Conservation (phyloP, 2,797 vertebrate genomes). For the Hylomyscus alleni region DNA sequence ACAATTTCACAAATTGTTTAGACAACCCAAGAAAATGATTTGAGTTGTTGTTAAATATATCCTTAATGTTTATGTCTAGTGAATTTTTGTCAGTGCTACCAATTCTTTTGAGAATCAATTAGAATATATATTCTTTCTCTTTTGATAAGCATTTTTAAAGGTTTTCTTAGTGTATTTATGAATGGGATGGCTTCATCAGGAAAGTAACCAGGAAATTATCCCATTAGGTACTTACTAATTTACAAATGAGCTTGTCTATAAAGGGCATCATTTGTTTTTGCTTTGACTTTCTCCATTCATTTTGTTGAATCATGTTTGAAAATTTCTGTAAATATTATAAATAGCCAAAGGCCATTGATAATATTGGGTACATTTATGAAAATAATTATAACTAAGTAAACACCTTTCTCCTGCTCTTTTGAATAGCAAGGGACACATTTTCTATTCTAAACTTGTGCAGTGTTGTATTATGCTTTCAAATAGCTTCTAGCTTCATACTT, state of each 20-base stretch:
- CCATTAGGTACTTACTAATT: slow-evolving; percentile 32
- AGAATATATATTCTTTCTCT: neutral
- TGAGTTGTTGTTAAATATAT: neutral
- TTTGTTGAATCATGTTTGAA: slow-evolving; percentile 36
- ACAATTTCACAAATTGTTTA: neutral
- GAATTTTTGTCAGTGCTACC: neutral
- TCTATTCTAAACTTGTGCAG: slow-evolving; percentile 51
- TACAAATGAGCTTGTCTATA: neutral
- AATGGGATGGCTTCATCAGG: neutral
- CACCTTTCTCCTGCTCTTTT: neutral
- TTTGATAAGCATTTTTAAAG: slow-evolving; percentile 49
- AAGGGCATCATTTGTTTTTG: slow-evolving; percentile 11
- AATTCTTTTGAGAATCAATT: slow-evolving; percentile 17
- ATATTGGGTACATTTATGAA: neutral
- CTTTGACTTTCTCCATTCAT: neutral
- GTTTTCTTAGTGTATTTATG: neutral
- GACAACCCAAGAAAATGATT: slow-evolving; percentile 17
- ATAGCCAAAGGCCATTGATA: slow-evolving; percentile 50
- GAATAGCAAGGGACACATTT: slow-evolving; percentile 57
- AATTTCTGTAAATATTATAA: slow-evolving; percentile 58
- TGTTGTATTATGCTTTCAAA: slow-evolving; percentile 54
- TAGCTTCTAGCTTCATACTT: slow-evolving; percentile 42
- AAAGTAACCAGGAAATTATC: slow-evolving; percentile 8
- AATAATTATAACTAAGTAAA: slow-evolving; percentile 56
- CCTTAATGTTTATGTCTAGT: neutral